Evolutionary conservation across 2,113 vertebrate genomes (phyloP), one percentile per base, ranked within the genome.

Genomic region (Ailuropoda melanoleuca): DNA sequence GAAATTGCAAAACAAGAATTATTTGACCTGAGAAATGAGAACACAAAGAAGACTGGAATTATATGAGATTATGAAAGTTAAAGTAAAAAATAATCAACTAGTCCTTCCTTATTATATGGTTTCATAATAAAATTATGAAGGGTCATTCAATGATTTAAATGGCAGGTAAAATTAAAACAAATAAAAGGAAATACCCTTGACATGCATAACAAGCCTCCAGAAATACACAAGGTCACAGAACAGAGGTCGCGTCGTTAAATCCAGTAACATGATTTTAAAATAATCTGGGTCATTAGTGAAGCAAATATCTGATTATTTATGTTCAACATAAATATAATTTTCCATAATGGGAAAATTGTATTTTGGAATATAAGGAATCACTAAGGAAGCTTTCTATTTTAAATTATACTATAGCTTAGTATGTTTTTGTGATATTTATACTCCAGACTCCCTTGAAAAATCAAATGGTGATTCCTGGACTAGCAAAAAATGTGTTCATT

Each of bases 91-190:
- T 97, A 97, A 97, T 97, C 97, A 97, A 93, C 97, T 97, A 95
- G 88, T 82, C 93, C 95, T 98, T 98, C 98, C 97, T 98, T 97
- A 97, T 98, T 98, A 97, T 95, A 97, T 95, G 96, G 96, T 83
- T 97, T 82, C 84, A 91, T 98, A 98, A 98, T 97, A 89, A 64
- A 94, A 98, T 98, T 98, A 98, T 19, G 43, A 98, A 97, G 96
- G 97, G 84, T 96, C 93, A 98, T 96, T 95, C 97, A 53, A 87
- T 75, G 94, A 96, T 77, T 88, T 88, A 97, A 94, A 90, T 97
- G 96, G 97, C 97, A 98, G 98, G 97, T 98, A 98, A 98, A 97
- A 98, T 98, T 93, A 98, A 97, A 98, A 98, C 95, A 98, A 98
- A 98, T 98, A 97, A 97, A 98, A 97, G 97, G 96, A 98, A 98